phyloP scores from a whole-genome alignment of 2,888 invertebrate species.

The Perizoma affinitatum region DNA sequence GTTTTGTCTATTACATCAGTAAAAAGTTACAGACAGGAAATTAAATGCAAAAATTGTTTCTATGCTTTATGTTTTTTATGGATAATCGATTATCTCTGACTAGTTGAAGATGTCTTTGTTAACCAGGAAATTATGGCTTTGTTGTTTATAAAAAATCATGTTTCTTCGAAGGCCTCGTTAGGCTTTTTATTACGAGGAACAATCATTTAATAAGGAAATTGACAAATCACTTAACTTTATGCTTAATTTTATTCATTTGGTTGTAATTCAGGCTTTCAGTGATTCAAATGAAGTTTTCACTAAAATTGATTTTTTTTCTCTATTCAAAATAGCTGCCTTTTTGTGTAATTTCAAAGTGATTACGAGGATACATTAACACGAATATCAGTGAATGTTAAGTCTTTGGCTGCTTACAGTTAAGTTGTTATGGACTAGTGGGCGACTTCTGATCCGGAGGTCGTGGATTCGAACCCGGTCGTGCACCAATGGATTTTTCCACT shows the following conservation, averaged over 20 bases:
- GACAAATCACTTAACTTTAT: not conserved
- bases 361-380: too few species aligned
- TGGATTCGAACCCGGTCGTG: too few species aligned
- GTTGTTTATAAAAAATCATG: conserved; percentile 8
- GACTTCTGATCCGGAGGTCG: too few species aligned
- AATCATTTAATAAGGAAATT: conserved; percentile 2
- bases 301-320: too few species aligned
- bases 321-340: too few species aligned
- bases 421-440: too few species aligned
- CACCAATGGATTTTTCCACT: too few species aligned
- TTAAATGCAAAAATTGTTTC: conserved; percentile 23
- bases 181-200: not conserved
- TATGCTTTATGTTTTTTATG: conserved; percentile 31
- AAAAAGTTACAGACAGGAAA: conserved; percentile 33
- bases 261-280: too few species aligned
- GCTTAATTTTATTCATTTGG: not conserved
- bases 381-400: too few species aligned
- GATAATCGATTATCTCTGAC: conserved; percentile 35
- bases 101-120: conserved; percentile 30
- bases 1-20: conserved; percentile 19
- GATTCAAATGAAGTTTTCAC: not conserved
- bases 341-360: too few species aligned
- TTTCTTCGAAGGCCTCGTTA: conserved; percentile 3
- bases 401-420: too few species aligned
- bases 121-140: conserved; percentile 25